Percentiles rank a stretch among this genome's conserved stretches.
phyloP scores from a whole-genome alignment of 2,113 vertebrate genomes.

The Neopipo cinnamomea region DNA sequence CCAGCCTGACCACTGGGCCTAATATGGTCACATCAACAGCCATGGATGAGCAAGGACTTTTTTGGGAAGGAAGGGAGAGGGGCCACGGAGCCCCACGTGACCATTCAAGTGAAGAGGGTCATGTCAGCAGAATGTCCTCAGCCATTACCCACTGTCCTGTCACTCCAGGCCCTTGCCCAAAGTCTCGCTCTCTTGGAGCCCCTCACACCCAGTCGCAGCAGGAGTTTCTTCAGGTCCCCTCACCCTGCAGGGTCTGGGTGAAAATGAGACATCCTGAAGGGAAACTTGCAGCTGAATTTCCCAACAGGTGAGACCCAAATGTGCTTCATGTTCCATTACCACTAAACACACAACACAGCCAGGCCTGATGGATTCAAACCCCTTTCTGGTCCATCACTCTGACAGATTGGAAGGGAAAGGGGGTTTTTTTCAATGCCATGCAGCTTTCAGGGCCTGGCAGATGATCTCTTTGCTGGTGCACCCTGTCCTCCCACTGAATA shows the following conservation, averaged over 20 bases:
- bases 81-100: background rate
- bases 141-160: background rate
- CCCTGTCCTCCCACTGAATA: background rate
- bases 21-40: background rate
- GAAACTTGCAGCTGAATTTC: background rate
- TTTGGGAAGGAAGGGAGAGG: background rate
- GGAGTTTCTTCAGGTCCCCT: background rate
- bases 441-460: background rate
- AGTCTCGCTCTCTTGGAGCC: background rate
- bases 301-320: constrained; percentile 8
- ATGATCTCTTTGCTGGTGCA: background rate
- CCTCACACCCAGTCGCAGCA: background rate
- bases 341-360: background rate
- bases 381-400: background rate
- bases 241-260: background rate
- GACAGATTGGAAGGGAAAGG: background rate
- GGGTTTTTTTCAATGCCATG: background rate
- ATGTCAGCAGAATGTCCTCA: background rate
- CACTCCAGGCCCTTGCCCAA: background rate
- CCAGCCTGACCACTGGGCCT: background rate
- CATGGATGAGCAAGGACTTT: background rate
- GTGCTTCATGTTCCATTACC: background rate
- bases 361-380: background rate
- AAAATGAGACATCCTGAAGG: background rate
- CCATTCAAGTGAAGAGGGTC: background rate